Evolutionary conservation across 2,888 invertebrate genomes (phyloP), one percentile per base, ranked within the genome.

Genomic region (Dasysyrphus tricinctus): DNA sequence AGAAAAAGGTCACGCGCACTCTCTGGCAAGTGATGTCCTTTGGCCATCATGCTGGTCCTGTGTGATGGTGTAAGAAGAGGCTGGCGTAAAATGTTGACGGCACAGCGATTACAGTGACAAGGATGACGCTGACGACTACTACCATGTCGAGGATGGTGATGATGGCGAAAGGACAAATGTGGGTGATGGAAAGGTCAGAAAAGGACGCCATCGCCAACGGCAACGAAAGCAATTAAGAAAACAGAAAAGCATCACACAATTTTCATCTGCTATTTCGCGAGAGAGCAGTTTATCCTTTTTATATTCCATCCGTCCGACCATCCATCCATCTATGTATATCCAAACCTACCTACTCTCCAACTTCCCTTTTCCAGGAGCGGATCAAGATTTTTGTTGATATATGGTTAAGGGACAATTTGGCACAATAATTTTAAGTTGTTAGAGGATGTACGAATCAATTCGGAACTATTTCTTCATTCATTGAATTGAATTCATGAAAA

Each of bases 1-100:
- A 86, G 81, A 59, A 78, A 82, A 86, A 86, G 86, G 86, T 86
- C 86, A 86, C 86, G 86, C 86, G 82, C 86, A 82, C 86, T 81
- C 72, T 73, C 86, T 82, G 81, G 49, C 81, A 86, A 86, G 75
- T 86, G 61, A 61, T 61, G 61, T 39, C 61, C 61, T 39, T 14
- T 19, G 61, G 61, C 39, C 61, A 61, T 61, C 61, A 39, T 57
- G 34, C 34, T 57, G 37, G 77, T 78, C 70, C 80, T 11, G 12
- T 42, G n/a, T 16, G 39, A 80, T 61, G 70, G 70, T 81, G 74
- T 74, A 82, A 79, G 85, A 77, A 69, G 54, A 70, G 73, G 77
- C 80, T 80, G 84, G 80, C 72, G 65, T 80, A 84, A 67, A 83
- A 84, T 80, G 81, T 82, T 86, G 86, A 86, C 86, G 86, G 86